Evolutionary conservation across 1,140 invertebrate species (phyloP), one percentile per base, ranked within the genome.

Genomic region (Probaryconus sp.): DNA sequence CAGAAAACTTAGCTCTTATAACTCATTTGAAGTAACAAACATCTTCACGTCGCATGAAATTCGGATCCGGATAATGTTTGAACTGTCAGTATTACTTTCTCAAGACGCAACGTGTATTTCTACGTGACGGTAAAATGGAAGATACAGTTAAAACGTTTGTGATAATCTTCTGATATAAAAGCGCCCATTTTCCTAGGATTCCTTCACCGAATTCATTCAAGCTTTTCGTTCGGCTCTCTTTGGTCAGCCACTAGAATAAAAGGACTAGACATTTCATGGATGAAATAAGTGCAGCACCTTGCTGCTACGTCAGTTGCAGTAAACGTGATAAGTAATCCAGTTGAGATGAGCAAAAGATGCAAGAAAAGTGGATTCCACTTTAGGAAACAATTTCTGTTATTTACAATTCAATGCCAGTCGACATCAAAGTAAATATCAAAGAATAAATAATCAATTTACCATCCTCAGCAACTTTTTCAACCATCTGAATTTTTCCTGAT

Each of bases 121-220:
- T 40, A 30, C 42, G 30, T 60, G 56, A 24, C 31, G 16, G 7
- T 14, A 37, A 60, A 61, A 33, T 14, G 21, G 9, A 26, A 35
- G 31, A 35, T 43, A 47, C 21, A 2, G 48, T 65, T 53, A 47
- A n/a, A 47, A 67, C 65, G 71, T 71, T 64, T 21, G 37, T 31
- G 61, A 50, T 68, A 73, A 74, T 77, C 76, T 69, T 16, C 50
- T 42, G 61, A 77, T 75, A 69, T 67, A 79, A 79, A 80, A 79
- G 63, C 50, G 43, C 51, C 63, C 73, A 68, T 76, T 79, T 79
- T 78, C 55, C 67, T 48, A 35, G 26, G 48, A 51, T 68, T 76
- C 60, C 16, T 61, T 56, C 24, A 51, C 30, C 58, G 55, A 40
- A 55, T 72, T 37, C 37, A 43, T 50, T 63, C 51, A 51, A 14